Conservation (phyloP, 2,888 invertebrate genomes). For the Hylaea fasciaria region DNA sequence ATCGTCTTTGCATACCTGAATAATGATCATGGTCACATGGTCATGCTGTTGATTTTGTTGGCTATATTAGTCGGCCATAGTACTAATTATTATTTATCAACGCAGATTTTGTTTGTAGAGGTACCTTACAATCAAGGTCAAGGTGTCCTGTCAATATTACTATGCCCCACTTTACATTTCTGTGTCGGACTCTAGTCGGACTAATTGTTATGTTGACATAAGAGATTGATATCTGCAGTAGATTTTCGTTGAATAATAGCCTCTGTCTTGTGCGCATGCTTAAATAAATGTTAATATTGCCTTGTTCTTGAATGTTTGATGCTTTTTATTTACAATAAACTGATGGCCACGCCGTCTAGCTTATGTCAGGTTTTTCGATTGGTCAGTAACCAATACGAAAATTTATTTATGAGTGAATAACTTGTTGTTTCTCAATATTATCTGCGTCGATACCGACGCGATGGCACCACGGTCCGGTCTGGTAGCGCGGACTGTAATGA, state of each 20-base stretch:
- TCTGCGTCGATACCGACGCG: conserved; percentile 3
- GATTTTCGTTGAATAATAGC: conserved; percentile 13
- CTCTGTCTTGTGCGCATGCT: neutral
- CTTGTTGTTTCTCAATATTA: neutral
- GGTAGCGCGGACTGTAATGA: conserved; percentile 53
- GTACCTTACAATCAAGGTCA: conserved; percentile 40
- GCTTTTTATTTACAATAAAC: neutral
- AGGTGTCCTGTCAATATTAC: conserved; percentile 34
- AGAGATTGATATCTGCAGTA: conserved; percentile 17
- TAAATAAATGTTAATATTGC: neutral
- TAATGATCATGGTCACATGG: conserved; percentile 64
- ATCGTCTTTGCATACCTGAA: conserved; percentile 66
- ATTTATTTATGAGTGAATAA: neutral
- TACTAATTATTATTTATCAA: conserved; percentile 51
- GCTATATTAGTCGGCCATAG: conserved; percentile 44
- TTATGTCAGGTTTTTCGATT: neutral
- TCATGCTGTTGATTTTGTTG: conserved; percentile 58
- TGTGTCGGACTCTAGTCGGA: conserved; percentile 11
- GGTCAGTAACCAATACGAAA: neutral
- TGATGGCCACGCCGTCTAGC: neutral
- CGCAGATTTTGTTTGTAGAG: conserved; percentile 47
- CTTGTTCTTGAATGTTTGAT: neutral
- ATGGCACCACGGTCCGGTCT: conserved; percentile 38
- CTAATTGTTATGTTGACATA: conserved; percentile 23
- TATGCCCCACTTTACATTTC: conserved; percentile 23